Evolutionary conservation across 2,888 invertebrate species (phyloP).

Genomic region (Pristionchus fissidentatus): DNA sequence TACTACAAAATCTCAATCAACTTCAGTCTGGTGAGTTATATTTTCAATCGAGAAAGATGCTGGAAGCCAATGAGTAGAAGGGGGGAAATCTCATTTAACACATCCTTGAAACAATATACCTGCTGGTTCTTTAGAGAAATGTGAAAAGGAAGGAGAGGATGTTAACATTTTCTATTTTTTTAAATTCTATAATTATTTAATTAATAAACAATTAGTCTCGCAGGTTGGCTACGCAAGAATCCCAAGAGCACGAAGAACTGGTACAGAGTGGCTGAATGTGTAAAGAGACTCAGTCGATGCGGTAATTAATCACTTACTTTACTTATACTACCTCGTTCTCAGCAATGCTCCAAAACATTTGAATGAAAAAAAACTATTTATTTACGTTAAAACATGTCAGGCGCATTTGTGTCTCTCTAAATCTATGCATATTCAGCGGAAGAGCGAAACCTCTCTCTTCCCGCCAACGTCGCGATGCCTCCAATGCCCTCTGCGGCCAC

Average conservation of each 20-base stretch:
- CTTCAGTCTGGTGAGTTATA: slow-evolving; percentile 75
- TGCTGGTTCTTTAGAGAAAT: slow-evolving; percentile 53
- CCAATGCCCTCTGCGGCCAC: slow-evolving; percentile 53
- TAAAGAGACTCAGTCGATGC: slow-evolving; percentile 68
- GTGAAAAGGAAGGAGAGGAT: too few relatives aligned
- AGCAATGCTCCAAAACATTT: background rate
- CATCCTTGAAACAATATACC: too few relatives aligned
- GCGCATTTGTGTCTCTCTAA: background rate
- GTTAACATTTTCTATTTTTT: background rate
- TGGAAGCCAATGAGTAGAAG: too few relatives aligned
- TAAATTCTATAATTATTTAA: slow-evolving; percentile 78
- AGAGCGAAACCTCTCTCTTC: slow-evolving; percentile 68
- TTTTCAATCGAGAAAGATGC: too few relatives aligned
- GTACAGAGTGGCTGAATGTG: slow-evolving; percentile 73
- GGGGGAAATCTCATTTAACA: too few relatives aligned
- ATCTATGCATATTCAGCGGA: slow-evolving; percentile 59
- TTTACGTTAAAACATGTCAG: background rate
- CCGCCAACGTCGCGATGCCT: slow-evolving; percentile 61
- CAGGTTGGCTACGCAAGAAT: slow-evolving; percentile 52
- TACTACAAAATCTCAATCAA: slow-evolving; percentile 66
- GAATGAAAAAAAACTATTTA: too few relatives aligned
- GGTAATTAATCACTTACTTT: slow-evolving; percentile 50
- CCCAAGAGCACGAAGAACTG: slow-evolving; percentile 64
- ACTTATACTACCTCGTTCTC: background rate
- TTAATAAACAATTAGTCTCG: slow-evolving; percentile 81